A percentile compares a stretch with the other conserved stretches of the same genome.
Evolutionary conservation across 64 coral and sea anemone genomes (phyloP).

Genomic region (Dendronephthya gigantea): DNA sequence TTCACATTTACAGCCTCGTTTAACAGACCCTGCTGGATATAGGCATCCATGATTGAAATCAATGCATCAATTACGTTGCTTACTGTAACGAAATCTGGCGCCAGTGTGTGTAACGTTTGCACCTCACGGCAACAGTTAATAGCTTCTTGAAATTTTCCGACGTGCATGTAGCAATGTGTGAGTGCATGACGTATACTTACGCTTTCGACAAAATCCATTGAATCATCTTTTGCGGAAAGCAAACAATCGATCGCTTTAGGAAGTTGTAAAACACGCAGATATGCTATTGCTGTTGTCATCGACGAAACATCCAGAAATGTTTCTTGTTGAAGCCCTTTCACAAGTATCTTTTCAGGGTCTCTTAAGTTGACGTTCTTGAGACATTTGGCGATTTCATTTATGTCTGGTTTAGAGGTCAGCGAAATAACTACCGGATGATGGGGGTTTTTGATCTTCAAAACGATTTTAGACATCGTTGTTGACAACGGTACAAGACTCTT

Average conservation of each 20-base stretch:
- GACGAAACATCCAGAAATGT: neutral
- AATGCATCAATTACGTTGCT: neutral
- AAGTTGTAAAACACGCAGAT: neutral
- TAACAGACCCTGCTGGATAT: neutral
- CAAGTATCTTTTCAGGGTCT: neutral
- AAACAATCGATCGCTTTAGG: neutral
- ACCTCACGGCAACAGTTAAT: neutral
- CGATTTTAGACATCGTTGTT: neutral
- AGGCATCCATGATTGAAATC: neutral
- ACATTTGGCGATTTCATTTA: too few relatives aligned
- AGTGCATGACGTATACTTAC: neutral
- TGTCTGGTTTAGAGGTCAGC: too few relatives aligned
- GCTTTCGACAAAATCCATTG: neutral
- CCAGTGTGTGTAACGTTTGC: neutral
- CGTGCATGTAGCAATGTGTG: neutral
- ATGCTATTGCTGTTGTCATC: neutral
- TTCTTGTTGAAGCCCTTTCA: neutral
- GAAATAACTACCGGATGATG: neutral
- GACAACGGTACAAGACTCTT: neutral
- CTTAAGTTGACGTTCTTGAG: too few relatives aligned
- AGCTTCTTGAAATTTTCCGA: neutral
- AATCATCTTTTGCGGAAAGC: neutral
- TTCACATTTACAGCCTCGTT: neutral
- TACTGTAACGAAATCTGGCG: neutral
- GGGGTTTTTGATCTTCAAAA: neutral